A percentile compares a stretch with the other conserved stretches of the same genome.
Evolutionary conservation across 2,888 invertebrate genomes (phyloP).

Genomic region (Nemotelus pantherinus): DNA sequence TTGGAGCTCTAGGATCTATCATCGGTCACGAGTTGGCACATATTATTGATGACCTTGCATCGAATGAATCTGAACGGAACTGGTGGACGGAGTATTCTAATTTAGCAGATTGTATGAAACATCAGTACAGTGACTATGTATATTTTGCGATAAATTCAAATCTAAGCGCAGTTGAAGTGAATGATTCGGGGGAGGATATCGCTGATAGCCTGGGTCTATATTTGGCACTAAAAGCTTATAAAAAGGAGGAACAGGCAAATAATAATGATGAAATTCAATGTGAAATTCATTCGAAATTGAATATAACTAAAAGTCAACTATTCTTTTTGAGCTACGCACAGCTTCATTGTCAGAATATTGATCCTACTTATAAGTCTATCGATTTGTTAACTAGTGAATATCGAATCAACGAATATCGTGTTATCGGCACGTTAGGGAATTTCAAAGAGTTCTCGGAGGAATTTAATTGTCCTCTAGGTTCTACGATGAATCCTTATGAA

Average conservation of each 20-base stretch:
- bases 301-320: slow-evolving; percentile 24
- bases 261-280: background rate
- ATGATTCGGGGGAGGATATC: slow-evolving; percentile 27
- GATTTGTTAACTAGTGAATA: slow-evolving; percentile 14
- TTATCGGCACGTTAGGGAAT: slow-evolving; percentile 21
- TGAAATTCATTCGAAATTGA: slow-evolving; percentile 17
- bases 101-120: slow-evolving; percentile 13
- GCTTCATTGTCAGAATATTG: slow-evolving; percentile 15
- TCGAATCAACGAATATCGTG: slow-evolving; percentile 9
- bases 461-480: slow-evolving; percentile 24
- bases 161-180: background rate
- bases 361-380: background rate
- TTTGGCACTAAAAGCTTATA: background rate
- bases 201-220: slow-evolving; percentile 40
- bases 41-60: slow-evolving; percentile 28
- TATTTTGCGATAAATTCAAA: background rate
- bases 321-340: slow-evolving; percentile 42
- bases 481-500: slow-evolving; percentile 34
- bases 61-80: slow-evolving; percentile 1
- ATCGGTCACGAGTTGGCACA: slow-evolving; percentile 42
- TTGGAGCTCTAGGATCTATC: slow-evolving; percentile 17
- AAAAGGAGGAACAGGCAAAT: slow-evolving; percentile 6
- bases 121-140: background rate
- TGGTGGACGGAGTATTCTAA: slow-evolving; percentile 32
- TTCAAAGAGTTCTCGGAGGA: slow-evolving; percentile 34